Evolutionary conservation across 2,113 vertebrate genomes (phyloP).

Genomic region (Podarcis muralis): DNA sequence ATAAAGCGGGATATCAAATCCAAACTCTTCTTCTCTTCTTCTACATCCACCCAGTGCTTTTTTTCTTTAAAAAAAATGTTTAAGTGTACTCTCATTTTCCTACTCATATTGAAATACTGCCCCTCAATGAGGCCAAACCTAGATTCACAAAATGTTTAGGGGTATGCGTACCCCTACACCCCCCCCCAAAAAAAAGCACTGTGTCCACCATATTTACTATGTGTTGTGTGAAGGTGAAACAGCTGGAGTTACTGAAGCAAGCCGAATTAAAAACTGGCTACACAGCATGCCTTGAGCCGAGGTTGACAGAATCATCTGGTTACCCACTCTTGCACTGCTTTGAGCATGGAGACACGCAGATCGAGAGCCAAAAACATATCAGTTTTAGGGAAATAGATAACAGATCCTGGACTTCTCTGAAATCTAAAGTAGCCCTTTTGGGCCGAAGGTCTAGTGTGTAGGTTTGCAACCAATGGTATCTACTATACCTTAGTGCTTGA

Average conservation of each 20-base stretch:
- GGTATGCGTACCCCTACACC: too few relatives aligned
- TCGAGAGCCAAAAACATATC: not conserved
- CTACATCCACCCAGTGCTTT: too few relatives aligned
- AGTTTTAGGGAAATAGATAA: not conserved
- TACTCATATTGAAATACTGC: too few relatives aligned
- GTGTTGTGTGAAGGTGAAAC: not conserved
- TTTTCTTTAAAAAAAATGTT: too few relatives aligned
- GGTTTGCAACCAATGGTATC: accelerated
- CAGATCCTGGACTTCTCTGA: not conserved
- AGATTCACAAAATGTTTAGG: too few relatives aligned
- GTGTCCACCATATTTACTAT: not conserved
- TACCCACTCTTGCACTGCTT: not conserved
- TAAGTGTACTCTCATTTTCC: too few relatives aligned
- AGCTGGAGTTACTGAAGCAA: not conserved
- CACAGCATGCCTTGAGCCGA: not conserved
- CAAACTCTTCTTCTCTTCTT: too few relatives aligned
- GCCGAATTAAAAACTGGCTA: not conserved
- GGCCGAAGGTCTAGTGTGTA: not conserved
- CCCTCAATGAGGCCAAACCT: too few relatives aligned
- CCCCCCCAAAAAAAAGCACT: too few relatives aligned
- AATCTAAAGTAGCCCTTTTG: not conserved
- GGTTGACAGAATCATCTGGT: not conserved
- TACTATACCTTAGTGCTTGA: not conserved
- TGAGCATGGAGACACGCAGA: accelerated
- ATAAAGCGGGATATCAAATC: too few relatives aligned